Evolutionary conservation across 64 coral and sea anemone genomes (phyloP).

Genomic region (Trachythela sp.): DNA sequence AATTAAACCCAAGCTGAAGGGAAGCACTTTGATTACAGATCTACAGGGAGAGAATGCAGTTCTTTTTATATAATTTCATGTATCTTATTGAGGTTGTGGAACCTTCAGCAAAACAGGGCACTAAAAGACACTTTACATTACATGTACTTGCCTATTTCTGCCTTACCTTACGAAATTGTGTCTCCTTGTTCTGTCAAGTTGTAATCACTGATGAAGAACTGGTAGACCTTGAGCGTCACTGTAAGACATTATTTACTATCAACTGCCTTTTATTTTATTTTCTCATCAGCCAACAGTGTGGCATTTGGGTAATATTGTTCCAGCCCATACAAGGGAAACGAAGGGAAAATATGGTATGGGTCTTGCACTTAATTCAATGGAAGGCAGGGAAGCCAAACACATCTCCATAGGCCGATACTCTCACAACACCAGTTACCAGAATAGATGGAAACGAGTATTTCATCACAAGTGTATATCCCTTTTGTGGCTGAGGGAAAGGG

Average conservation of each 20-base stretch:
- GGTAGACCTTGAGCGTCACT: not conserved
- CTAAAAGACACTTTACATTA: not conserved
- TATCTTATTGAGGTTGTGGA: not conserved
- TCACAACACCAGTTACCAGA: no score
- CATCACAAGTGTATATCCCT: conserved; percentile 33
- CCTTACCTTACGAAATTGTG: no score
- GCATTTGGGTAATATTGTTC: conserved; percentile 29
- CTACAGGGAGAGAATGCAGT: not conserved
- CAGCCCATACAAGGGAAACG: not conserved
- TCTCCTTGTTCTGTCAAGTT: not conserved
- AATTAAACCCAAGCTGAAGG: not conserved
- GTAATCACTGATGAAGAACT: not conserved
- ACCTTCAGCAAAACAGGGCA: not conserved
- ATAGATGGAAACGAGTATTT: no score
- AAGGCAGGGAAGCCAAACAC: no score
- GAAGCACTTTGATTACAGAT: not conserved
- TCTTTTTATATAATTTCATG: not conserved
- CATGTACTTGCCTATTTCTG: no score
- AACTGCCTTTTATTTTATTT: not conserved
- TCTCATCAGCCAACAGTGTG: conserved; percentile 2
- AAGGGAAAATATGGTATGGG: no score
- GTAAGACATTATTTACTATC: conserved; percentile 26
- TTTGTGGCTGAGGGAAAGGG: conserved; percentile 37
- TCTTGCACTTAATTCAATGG: no score
- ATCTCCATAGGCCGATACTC: no score